These are phyloP conservation scores for Nasonia giraulti DNA, from an alignment of 1,140 invertebrate species.

Conservation along the genomic window DNA sequence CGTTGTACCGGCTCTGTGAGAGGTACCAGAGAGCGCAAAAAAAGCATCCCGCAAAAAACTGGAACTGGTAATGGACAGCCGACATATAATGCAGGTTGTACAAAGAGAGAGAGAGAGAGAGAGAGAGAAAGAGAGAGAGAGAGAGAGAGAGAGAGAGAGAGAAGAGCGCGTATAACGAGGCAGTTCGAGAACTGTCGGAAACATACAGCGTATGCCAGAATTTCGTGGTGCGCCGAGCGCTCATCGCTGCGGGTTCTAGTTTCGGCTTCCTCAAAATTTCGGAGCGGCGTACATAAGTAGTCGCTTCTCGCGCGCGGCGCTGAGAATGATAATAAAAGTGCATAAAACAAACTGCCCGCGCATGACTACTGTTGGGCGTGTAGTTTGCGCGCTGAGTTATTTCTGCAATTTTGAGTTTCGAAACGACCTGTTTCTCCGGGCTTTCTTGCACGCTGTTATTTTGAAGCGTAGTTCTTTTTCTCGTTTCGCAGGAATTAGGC, in stretches of 20 bases:
- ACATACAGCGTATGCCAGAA: background rate
- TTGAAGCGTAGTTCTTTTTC: too few relatives aligned
- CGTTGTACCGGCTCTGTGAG: too few relatives aligned
- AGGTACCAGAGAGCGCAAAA: too few relatives aligned
- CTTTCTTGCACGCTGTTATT: background rate
- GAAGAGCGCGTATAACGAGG: conserved; percentile 21
- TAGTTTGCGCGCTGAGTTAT: background rate
- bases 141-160: too few relatives aligned
- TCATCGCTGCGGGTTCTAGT: background rate
- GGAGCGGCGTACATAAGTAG: background rate
- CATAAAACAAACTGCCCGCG: background rate
- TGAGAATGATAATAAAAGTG: conserved; percentile 7
- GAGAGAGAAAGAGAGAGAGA: too few relatives aligned
- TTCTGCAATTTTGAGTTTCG: background rate
- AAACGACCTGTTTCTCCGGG: background rate
- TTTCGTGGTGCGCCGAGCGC: background rate
- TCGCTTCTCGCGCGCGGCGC: background rate
- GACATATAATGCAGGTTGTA: too few relatives aligned
- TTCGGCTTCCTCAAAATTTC: background rate
- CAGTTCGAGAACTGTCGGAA: background rate
- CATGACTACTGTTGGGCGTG: background rate
- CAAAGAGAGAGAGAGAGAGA: too few relatives aligned
- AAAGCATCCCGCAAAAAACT: too few relatives aligned
- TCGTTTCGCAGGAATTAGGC: too few relatives aligned
- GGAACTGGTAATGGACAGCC: too few relatives aligned